These are phyloP conservation scores for Littorina saxatilis DNA, from an alignment of 1,140 invertebrate species.

Conservation along the genomic window DNA sequence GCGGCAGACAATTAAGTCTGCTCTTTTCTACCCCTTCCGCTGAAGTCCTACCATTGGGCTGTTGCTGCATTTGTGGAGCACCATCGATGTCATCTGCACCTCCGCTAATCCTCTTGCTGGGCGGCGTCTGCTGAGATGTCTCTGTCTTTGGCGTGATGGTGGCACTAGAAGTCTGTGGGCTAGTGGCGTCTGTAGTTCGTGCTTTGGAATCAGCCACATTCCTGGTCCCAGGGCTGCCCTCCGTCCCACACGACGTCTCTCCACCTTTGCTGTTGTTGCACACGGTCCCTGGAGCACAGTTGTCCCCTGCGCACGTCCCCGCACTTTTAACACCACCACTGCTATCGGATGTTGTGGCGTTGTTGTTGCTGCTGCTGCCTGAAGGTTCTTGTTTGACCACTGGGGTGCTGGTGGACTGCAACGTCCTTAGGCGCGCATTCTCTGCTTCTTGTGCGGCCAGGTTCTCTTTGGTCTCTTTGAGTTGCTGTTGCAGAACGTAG, in stretches of 20 bases:
- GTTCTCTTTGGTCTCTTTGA: slow-evolving; percentile 77
- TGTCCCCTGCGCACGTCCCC: not conserved
- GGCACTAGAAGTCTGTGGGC: slow-evolving; percentile 16
- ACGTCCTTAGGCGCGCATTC: slow-evolving; percentile 55
- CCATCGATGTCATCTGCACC: slow-evolving; percentile 2
- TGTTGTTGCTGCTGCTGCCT: slow-evolving; percentile 26
- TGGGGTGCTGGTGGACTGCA: not conserved
- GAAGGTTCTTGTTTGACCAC: slow-evolving; percentile 27
- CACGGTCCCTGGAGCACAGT: slow-evolving; percentile 18
- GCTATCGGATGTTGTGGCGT: not conserved
- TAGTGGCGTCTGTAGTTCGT: slow-evolving; percentile 8
- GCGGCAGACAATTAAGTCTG: slow-evolving; percentile 19
- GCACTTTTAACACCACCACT: slow-evolving; percentile 12
- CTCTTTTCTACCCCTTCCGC: slow-evolving; percentile 2
- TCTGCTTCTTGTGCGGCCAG: slow-evolving; percentile 63
- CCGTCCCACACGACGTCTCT: not conserved
- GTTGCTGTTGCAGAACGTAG: slow-evolving; percentile 93
- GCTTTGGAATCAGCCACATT: not conserved
- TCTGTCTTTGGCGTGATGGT: not conserved
- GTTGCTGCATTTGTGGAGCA: not conserved
- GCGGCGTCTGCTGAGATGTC: slow-evolving; percentile 1
- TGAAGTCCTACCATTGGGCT: slow-evolving; percentile 28
- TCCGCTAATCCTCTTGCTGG: slow-evolving; percentile 20
- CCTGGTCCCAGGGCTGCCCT: not conserved
- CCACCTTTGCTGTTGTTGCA: not conserved